Conservation (phyloP, 2,888 invertebrate genomes). For the Hipparchia sbordonii region DNA sequence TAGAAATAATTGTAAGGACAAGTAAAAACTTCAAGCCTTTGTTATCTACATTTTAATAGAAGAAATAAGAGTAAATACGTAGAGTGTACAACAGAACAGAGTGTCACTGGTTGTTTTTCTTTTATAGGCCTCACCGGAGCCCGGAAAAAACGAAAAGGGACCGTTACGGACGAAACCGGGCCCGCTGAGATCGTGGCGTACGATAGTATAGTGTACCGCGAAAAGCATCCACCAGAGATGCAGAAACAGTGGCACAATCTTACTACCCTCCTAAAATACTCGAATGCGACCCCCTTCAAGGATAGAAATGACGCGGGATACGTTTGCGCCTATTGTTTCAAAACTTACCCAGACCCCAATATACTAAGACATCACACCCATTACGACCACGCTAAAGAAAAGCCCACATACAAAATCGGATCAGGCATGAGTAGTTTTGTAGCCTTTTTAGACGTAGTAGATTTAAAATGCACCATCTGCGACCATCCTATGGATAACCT, state of each 20-base stretch:
- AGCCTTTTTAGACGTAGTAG: slow-evolving; percentile 70
- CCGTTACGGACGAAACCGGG: slow-evolving; percentile 59
- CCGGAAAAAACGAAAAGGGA: slow-evolving; percentile 64
- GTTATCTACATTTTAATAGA: not conserved
- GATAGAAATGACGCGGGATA: slow-evolving; percentile 74
- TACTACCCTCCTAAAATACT: slow-evolving; percentile 65
- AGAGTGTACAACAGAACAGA: slow-evolving; percentile 48
- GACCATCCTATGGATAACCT: slow-evolving; percentile 57
- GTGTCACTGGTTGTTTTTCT: slow-evolving; percentile 76
- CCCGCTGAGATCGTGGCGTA: slow-evolving; percentile 47
- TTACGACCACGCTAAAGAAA: slow-evolving; percentile 65
- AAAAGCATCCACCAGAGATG: slow-evolving; percentile 66
- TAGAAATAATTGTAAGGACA: not conserved
- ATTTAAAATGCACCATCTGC: slow-evolving; percentile 70
- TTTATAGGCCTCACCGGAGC: slow-evolving; percentile 76
- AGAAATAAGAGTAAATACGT: slow-evolving; percentile 11
- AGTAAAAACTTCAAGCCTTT: not conserved
- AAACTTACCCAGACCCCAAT: slow-evolving; percentile 65
- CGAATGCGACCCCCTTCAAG: slow-evolving; percentile 74
- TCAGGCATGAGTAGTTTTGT: slow-evolving; percentile 70
- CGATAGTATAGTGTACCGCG: slow-evolving; percentile 54
- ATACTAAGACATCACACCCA: slow-evolving; percentile 64
- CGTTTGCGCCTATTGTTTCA: slow-evolving; percentile 73
- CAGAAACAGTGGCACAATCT: slow-evolving; percentile 78
- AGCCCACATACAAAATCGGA: slow-evolving; percentile 67